Evolutionary conservation across 2,888 invertebrate species (phyloP), one percentile per base, ranked within the genome.

Genomic region (Oligia fasciuncula): DNA sequence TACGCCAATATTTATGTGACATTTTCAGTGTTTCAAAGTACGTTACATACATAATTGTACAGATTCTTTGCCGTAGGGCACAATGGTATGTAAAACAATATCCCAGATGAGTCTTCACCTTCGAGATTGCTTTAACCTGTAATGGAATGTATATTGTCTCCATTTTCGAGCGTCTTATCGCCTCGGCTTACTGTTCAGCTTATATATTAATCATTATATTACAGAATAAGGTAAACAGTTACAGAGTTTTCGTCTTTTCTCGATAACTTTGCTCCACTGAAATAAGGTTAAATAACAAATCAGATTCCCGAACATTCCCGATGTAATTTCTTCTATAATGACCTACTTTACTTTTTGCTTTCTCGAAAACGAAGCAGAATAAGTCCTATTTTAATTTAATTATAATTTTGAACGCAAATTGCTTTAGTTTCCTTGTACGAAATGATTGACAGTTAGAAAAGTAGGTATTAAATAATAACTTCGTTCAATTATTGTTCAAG

Each of bases 1-100:
- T 71, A 79, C 65, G 17, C 46, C 46, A 82, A 69, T 82, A 76
- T 82, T 76, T 85, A 65, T 60, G 77, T 76, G 60, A 70, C 43
- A 69, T 81, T 63, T 60, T 2, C 13, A n/a, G 35, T 46, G 35
- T 51, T 68, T 49, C n/a, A 49, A 40, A 54, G 13, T 62, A 67
- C 13, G 23, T 29, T 51, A 51, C 19, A 65, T 51, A 67, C 29
- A 46, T 46, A 46, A 60, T 60, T 73, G 63, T 69, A 46, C 4
- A 14, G 11, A 40, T 51, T 51, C n/a, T 63, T 46, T 40, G 51
- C 66, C 23, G 35, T 29, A 49, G 49, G 40, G 23, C 29, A 40
- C 35, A 51, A 35, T 46, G 14, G 49, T 35, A 65, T 43, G 43
- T n/a, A 82, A 70, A 67, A 13, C 19, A 43, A 68, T 70, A 8